These are phyloP conservation scores for Drosophila bocki DNA, from an alignment of 1,140 invertebrate species.

Conservation along the genomic window DNA sequence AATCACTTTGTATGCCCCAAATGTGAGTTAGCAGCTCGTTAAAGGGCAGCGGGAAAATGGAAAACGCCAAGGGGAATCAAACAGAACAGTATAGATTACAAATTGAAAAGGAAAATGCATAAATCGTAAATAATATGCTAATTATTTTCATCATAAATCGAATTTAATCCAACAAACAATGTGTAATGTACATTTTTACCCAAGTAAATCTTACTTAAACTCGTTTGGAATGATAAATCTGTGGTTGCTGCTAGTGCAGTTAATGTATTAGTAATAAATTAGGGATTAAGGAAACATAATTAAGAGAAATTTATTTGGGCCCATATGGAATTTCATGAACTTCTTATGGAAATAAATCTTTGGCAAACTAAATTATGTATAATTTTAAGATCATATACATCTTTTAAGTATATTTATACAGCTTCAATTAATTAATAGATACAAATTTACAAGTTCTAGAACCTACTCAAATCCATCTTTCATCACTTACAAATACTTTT, in stretches of 20 bases:
- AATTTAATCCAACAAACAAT: background rate
- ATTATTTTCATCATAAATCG: constrained; percentile 7
- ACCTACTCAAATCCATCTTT: constrained; percentile 4
- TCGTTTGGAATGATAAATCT: constrained; percentile 12
- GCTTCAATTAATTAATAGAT: background rate
- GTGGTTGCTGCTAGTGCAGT: background rate
- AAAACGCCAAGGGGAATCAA: background rate
- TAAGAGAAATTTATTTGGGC: background rate
- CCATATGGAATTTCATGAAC: background rate
- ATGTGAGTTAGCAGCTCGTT: constrained; percentile 45
- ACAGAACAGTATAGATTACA: background rate
- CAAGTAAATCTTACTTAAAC: background rate
- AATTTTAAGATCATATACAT: too few species aligned
- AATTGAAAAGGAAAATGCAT: background rate
- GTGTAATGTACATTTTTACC: constrained; percentile 3
- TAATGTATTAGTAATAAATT: constrained; percentile 4
- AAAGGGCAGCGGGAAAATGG: constrained; percentile 1
- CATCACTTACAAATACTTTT: too few species aligned
- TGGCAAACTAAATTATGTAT: too few species aligned
- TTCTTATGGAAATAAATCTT: background rate
- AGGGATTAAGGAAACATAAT: background rate
- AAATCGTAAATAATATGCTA: background rate
- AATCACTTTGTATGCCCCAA: constrained; percentile 32
- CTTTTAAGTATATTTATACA: background rate
- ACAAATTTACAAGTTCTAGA: background rate